Percentiles rank a stretch among this genome's conserved stretches.
Evolutionary conservation across 2,113 vertebrate genomes (phyloP).

Genomic region (Onychostoma macrolepis): DNA sequence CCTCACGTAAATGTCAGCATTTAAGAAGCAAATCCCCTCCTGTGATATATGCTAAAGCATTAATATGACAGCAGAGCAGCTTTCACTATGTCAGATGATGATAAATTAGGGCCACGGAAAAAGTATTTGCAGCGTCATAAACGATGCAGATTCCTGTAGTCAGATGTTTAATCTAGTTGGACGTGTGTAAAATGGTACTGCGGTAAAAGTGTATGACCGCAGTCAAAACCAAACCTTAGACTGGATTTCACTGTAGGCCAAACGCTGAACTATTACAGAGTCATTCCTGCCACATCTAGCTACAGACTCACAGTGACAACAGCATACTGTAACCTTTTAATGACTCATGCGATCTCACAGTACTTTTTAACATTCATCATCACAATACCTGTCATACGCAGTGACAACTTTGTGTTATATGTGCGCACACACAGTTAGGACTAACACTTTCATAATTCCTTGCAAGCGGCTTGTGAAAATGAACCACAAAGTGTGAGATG

Average conservation of each 20-base stretch:
- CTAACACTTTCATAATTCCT: constrained; percentile 19
- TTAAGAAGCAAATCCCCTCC: constrained; percentile 6
- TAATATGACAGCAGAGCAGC: constrained; percentile 42
- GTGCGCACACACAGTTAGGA: background rate
- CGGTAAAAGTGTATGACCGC: constrained; percentile 1
- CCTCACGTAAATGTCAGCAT: background rate
- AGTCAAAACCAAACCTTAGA: background rate
- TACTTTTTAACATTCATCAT: constrained; percentile 17
- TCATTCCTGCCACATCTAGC: background rate
- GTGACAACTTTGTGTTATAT: background rate
- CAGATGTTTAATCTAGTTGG: background rate
- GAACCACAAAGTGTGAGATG: constrained; percentile 10
- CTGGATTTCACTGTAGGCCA: background rate
- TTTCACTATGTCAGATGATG: constrained; percentile 39
- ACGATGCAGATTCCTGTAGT: constrained; percentile 30
- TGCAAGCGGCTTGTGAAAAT: background rate
- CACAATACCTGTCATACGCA: background rate
- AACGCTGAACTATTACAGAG: background rate
- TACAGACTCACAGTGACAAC: background rate
- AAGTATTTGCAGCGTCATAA: constrained; percentile 6
- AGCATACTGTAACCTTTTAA: constrained; percentile 29
- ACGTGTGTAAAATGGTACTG: background rate
- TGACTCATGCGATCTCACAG: background rate
- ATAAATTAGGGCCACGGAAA: constrained; percentile 38
- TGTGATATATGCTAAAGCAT: constrained; percentile 33